Base-by-base conservation (phyloP, 2,113 vertebrate species). In the Lepus europaeus region DNA sequence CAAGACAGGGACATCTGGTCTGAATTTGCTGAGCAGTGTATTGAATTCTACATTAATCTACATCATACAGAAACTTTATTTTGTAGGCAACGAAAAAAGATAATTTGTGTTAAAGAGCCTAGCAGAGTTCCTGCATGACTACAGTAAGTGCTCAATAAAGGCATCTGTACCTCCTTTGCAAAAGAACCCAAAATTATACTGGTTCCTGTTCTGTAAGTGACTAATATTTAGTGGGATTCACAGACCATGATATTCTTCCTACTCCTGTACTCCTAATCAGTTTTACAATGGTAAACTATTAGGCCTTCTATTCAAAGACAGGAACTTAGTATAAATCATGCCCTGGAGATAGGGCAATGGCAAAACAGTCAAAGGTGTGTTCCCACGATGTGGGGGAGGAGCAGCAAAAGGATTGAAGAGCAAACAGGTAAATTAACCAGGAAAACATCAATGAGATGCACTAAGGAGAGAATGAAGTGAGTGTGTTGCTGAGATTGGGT, bases 1-100 rank as follows among this genome's bases (percentile, higher is more conserved):
- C 61, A 94, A 95, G 86, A 95, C 27, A 56, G 90, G 90, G 88
- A 94, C 59, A 83, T 95, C 70, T 91, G 94, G 78, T 97, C 88
- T 93, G 93, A 93, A 45, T 95, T 95, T 90, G 17, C 51, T 17
- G 53, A 90, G 27, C n/a, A 76, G 49, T 27, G 87, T 70, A 89
- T 68, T 87, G 74, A 93, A 92, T 66, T 36, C n/a, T 87, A 90
- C 45, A 80, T 88, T 86, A 90, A 86, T 94, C 61, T 63, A 49
- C 31, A 33, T 17, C 19, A 77, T 68, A 16, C 12, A 81, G 39
- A 70, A 87, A 86, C n/a, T 88, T 83, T 39, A 73, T 95, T 77
- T 93, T 93, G 87, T 70, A 76, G 86, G 27, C 64, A 92, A 96
- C 36, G 45, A 70, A 95, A 93, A 56, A 70, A 83, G 70, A 63